phyloP scores from a whole-genome alignment of 1,140 invertebrate genomes.

The Drosophila sechellia region DNA sequence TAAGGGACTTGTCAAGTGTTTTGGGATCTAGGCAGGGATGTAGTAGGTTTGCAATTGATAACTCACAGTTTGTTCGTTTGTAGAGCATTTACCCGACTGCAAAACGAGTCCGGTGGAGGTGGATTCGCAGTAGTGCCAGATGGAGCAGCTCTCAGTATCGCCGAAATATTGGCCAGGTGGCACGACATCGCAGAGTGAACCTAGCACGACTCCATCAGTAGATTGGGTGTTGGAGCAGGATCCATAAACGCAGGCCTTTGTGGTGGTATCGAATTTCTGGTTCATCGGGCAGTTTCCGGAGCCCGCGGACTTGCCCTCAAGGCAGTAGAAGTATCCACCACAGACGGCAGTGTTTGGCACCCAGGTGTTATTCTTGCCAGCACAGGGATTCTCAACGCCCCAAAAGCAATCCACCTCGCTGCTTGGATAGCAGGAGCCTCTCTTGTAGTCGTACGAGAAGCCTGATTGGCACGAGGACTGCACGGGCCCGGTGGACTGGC shows the following conservation, averaged over 20 bases:
- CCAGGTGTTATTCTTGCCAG: conserved; percentile 6
- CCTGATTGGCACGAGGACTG: conserved; percentile 14
- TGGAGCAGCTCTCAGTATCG: background rate
- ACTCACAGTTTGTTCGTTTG: conserved; percentile 17
- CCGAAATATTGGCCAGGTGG: conserved; percentile 46
- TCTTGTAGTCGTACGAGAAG: conserved; percentile 46
- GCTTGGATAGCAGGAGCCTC: conserved; percentile 22
- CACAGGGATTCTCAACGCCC: conserved; percentile 41
- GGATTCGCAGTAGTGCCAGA: conserved; percentile 37
- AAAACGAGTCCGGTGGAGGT: background rate
- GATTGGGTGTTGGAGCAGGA: background rate
- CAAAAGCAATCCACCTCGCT: conserved; percentile 44
- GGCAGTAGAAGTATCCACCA: conserved; percentile 34
- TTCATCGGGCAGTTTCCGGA: conserved; percentile 14
- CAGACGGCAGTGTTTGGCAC: conserved; percentile 43
- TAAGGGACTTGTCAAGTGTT: no score
- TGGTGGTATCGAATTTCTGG: conserved; percentile 4
- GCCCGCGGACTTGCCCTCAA: background rate
- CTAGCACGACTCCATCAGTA: background rate
- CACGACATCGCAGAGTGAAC: conserved; percentile 34
- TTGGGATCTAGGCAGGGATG: no score
- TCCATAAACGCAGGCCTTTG: conserved; percentile 13
- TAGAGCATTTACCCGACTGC: rapidly evolving
- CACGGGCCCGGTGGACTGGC: conserved; percentile 32
- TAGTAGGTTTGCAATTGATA: no score